Evolutionary conservation across 2,113 vertebrate species (phyloP), one percentile per base, ranked within the genome.

Genomic region (Rissa tridactyla): DNA sequence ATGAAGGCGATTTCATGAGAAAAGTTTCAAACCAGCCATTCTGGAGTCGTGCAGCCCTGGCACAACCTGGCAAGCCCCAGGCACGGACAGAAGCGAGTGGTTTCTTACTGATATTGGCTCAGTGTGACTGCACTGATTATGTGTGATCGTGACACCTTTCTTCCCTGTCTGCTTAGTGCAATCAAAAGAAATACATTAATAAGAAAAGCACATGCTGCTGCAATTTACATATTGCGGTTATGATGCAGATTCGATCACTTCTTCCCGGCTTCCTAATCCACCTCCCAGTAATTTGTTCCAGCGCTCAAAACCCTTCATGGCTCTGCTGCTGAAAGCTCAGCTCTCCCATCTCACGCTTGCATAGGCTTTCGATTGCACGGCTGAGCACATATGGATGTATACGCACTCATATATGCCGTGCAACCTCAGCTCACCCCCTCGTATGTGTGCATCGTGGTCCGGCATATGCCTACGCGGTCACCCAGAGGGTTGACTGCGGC

Each of bases 351-450:
- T 58, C 69, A 38, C 8, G 38, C 65, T 55, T 42, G 73, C 42
- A 7, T 9, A n/a, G 80, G 42, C 70, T 88, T 66, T 13, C 52
- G 34, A 7, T 38, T 69, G 60, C 68, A 6, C 32, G 13, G 29
- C 34, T 69, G 79, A 5, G 3, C 62, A 60, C 11, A 15, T 13
- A 46, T 3, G 51, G 34, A 25, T 12, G 26, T 1, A 18, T 4
- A 4, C 3, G 38, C 18, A 4, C n/a, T 20, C 38, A 4, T 4
- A 18, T 2, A 11, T 4, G 38, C 32, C n/a, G 1, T 2, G 32
- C 47, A 47, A 7, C 76, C 54, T 83, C 55, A 36, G 5, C 7
- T 94, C 68, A 42, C 51, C 29, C 34, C 68, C 17, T 22, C 1
- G 5, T 13, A 21, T 2, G 8, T 8, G 4, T 19, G 21, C 58